Evolutionary conservation across 2,888 invertebrate species (phyloP).

Genomic region (Anaspis maculata): DNA sequence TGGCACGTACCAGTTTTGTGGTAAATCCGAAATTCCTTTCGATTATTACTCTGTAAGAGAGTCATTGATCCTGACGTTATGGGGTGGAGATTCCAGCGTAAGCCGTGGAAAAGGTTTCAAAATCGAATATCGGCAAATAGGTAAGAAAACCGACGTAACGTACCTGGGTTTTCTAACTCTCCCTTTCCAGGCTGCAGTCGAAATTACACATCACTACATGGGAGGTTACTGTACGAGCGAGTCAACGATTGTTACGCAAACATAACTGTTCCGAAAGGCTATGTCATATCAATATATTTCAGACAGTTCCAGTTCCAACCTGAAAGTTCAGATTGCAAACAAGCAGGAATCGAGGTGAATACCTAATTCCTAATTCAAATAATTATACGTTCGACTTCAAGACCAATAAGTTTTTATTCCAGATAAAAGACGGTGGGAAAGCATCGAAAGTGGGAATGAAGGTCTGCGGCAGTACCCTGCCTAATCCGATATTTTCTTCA

Average conservation of each 20-base stretch:
- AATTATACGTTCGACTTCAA: neutral
- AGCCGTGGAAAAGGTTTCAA: conserved; percentile 55
- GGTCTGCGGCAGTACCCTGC: conserved; percentile 47
- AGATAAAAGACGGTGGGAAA: conserved; percentile 21
- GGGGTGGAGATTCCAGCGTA: conserved; percentile 33
- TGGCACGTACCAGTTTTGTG: conserved; percentile 46
- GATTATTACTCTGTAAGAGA: conserved; percentile 45
- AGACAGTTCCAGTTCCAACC: conserved; percentile 32
- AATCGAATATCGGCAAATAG: conserved; percentile 46
- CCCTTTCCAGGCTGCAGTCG: conserved; percentile 45
- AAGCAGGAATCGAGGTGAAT: conserved; percentile 23
- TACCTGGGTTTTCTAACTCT: neutral
- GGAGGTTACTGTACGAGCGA: conserved; percentile 48
- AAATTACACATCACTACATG: conserved; percentile 63
- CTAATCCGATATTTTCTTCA: conserved; percentile 61
- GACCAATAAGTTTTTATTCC: neutral
- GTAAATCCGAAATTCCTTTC: conserved; percentile 39
- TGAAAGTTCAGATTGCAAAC: conserved; percentile 28
- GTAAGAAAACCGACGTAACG: neutral
- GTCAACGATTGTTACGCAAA: conserved; percentile 51
- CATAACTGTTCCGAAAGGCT: conserved; percentile 57
- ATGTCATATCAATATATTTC: conserved; percentile 66
- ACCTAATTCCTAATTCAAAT: neutral
- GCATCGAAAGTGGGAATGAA: conserved; percentile 22
- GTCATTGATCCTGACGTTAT: conserved; percentile 46